These are phyloP conservation scores for Trachythela sp. DNA, from an alignment of 64 coral and sea anemone species.

Conservation along the genomic window DNA sequence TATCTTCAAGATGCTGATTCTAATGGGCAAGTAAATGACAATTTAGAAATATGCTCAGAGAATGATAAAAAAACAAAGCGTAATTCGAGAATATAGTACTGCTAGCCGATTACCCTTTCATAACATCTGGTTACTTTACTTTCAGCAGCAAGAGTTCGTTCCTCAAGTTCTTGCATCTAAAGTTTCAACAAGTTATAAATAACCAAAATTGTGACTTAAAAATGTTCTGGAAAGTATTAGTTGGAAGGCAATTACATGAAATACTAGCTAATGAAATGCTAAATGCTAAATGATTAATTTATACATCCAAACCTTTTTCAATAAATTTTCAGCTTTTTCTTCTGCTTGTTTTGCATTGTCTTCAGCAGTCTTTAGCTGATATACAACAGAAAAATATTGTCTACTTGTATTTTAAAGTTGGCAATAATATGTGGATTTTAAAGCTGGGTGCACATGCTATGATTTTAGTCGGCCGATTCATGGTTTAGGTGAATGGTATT, in stretches of 20 bases:
- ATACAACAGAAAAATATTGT: not conserved
- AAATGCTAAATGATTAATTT: not conserved
- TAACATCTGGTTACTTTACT: not conserved
- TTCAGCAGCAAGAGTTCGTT: not conserved
- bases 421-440: too few relatives aligned
- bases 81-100: not conserved
- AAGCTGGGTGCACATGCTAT: too few relatives aligned
- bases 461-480: too few relatives aligned
- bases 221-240: too few relatives aligned
- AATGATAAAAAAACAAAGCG: not conserved
- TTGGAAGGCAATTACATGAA: too few relatives aligned
- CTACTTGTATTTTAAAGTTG: too few relatives aligned
- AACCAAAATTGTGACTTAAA: not conserved
- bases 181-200: not conserved
- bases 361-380: constrained; percentile 2
- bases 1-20: constrained; percentile 9
- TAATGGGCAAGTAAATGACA: not conserved
- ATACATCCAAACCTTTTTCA: not conserved
- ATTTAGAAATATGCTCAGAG: not conserved
- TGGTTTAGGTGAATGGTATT: too few relatives aligned
- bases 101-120: not conserved
- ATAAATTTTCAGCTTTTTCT: not conserved
- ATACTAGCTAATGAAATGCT: too few relatives aligned
- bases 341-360: not conserved
- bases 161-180: not conserved